Percentiles rank a stretch among this genome's conserved stretches.
Evolutionary conservation across 2,113 vertebrate genomes (phyloP).

Genomic region (Phyllostomus discolor): DNA sequence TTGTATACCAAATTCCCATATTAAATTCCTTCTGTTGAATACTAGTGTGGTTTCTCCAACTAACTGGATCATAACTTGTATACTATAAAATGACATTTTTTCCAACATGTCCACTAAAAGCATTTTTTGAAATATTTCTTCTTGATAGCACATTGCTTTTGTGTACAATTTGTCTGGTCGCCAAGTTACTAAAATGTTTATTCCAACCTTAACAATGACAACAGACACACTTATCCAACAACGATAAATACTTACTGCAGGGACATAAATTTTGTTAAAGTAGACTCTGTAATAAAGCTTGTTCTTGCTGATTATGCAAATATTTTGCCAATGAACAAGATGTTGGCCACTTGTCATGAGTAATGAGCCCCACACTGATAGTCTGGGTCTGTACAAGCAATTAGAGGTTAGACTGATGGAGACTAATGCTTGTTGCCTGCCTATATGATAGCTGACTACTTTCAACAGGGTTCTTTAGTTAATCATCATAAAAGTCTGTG

Average conservation of each 20-base stretch:
- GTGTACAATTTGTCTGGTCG: not conserved
- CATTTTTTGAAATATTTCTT: not conserved
- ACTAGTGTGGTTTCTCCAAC: not conserved
- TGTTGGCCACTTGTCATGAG: not conserved
- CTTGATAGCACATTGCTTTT: not conserved
- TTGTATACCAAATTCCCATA: not conserved
- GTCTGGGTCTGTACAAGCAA: not conserved
- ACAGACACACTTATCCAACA: not conserved
- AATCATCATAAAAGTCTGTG: not conserved
- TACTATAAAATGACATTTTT: not conserved
- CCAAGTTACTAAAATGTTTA: not conserved
- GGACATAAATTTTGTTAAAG: not conserved
- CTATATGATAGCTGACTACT: not conserved
- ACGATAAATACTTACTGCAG: not conserved
- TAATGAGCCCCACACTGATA: not conserved
- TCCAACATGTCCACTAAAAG: not conserved
- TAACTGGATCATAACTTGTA: not conserved
- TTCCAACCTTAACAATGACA: not conserved
- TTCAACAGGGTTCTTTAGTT: not conserved
- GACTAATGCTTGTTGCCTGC: not conserved
- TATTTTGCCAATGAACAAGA: not conserved
- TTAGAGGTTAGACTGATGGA: not conserved
- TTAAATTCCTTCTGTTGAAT: not conserved
- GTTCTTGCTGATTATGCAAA: constrained; percentile 8
- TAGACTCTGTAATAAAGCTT: not conserved